These are phyloP conservation scores for Chalcosyrphus nemorum DNA, from an alignment of 2,888 invertebrate genomes.

Conservation along the genomic window DNA sequence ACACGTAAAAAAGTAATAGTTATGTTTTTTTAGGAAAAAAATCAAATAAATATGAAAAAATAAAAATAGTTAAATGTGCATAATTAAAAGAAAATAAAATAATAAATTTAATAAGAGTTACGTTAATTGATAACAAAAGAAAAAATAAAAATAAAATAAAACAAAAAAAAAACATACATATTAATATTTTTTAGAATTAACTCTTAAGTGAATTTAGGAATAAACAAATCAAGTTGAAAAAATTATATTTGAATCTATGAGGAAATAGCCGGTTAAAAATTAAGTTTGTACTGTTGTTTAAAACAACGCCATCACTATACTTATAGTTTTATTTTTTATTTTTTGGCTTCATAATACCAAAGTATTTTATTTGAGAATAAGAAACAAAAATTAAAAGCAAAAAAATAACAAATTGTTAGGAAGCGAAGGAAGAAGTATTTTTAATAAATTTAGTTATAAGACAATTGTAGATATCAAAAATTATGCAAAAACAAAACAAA, in stretches of 20 bases:
- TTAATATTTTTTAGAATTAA: constrained; percentile 67
- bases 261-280: constrained; percentile 51
- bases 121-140: constrained; percentile 57
- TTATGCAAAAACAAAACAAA: constrained; percentile 42
- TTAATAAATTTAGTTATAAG: constrained; percentile 66
- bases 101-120: constrained; percentile 63
- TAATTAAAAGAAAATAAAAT: constrained; percentile 55
- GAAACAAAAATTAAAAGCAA: background rate
- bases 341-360: constrained; percentile 22
- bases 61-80: constrained; percentile 68
- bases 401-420: constrained; percentile 38
- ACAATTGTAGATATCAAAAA: constrained; percentile 67
- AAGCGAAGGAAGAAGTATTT: constrained; percentile 51
- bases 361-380: background rate
- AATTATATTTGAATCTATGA: constrained; percentile 60
- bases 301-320: constrained; percentile 60
- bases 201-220: constrained; percentile 62
- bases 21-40: constrained; percentile 65
- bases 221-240: constrained; percentile 56
- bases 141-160: constrained; percentile 39
- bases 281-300: constrained; percentile 67
- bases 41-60: constrained; percentile 63
- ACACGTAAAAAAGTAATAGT: constrained; percentile 54
- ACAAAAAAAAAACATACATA: constrained; percentile 62
- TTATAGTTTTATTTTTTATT: constrained; percentile 45